Evolutionary conservation across 2,797 vertebrate genomes (phyloP).

Genomic region (Balearica regulorum): DNA sequence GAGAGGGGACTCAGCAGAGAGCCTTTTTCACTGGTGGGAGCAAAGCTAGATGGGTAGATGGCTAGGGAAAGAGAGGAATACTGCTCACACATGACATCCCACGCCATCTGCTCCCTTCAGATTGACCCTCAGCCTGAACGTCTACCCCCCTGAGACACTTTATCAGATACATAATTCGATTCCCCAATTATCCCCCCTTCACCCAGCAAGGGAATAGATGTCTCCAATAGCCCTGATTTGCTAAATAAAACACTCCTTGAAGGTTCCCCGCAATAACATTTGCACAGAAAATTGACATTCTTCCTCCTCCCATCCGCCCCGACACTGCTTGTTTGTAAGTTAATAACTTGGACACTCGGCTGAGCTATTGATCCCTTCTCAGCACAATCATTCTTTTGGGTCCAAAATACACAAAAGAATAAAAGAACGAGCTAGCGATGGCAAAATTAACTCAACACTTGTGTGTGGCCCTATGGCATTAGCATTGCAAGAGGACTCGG

Average conservation of each 20-base stretch:
- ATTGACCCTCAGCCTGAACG: not conserved
- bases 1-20: not conserved
- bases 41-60: not conserved
- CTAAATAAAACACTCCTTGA: constrained; percentile 55
- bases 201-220: not conserved
- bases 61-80: not conserved
- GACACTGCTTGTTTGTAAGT: constrained; percentile 53
- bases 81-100: not conserved
- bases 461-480: not conserved
- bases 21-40: not conserved
- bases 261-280: constrained; percentile 30
- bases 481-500: not conserved
- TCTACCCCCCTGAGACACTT: not conserved
- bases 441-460: not conserved
- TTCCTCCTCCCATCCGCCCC: constrained; percentile 26
- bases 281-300: constrained; percentile 59
- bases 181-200: not conserved
- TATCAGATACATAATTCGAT: not conserved
- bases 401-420: constrained; percentile 17
- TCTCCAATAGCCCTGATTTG: not conserved
- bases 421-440: not conserved
- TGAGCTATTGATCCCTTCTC: constrained; percentile 53
- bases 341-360: constrained; percentile 49
- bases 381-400: not conserved
- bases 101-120: not conserved